Conservation (phyloP, 2,113 vertebrate species). For the Lethenteron reissneri region DNA sequence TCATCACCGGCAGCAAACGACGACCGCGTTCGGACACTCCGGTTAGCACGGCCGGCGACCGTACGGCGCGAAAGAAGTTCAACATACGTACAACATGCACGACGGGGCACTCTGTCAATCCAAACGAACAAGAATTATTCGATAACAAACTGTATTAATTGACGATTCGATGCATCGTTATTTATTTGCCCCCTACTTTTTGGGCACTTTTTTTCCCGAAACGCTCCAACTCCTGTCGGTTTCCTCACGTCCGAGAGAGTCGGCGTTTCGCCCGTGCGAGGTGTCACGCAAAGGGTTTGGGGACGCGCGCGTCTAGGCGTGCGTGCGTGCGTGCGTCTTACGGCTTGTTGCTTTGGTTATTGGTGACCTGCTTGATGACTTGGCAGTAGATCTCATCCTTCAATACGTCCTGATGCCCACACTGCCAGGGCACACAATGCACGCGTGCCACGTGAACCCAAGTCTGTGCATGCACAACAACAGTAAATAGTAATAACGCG, state of each 20-base stretch:
- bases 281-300: background rate
- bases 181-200: background rate
- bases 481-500: too few relatives aligned
- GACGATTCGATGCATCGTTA: background rate
- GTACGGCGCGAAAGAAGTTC: background rate
- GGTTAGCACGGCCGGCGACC: background rate
- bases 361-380: slow-evolving; percentile 67
- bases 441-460: too few relatives aligned
- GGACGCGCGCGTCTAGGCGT: background rate
- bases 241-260: too few relatives aligned
- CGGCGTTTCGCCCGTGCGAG: background rate
- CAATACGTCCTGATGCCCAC: slow-evolving; percentile 45
- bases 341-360: slow-evolving; percentile 64
- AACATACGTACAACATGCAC: background rate
- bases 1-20: background rate
- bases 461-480: too few relatives aligned
- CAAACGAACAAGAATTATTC: too few relatives aligned
- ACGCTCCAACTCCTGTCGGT: background rate
- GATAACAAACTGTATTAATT: background rate
- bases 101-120: too few relatives aligned
- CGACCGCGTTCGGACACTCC: background rate
- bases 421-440: slow-evolving; percentile 22
- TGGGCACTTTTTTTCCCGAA: background rate
- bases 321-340: slow-evolving; percentile 24
- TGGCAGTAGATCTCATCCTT: slow-evolving; percentile 77